These are phyloP conservation scores for Synanceia verrucosa DNA, from an alignment of 2,797 vertebrate genomes.

Conservation along the genomic window DNA sequence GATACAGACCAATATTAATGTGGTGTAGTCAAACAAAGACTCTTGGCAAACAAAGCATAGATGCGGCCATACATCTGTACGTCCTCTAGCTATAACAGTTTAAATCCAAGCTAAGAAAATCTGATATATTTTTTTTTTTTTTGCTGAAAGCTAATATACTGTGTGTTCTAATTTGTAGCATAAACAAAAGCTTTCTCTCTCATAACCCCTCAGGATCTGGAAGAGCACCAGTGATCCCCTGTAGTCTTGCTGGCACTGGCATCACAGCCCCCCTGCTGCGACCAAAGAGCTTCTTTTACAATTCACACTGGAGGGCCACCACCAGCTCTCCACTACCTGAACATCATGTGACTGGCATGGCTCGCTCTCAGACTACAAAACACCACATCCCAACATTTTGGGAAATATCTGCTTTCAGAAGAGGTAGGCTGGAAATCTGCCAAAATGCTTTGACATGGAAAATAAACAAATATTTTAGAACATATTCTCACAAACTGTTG, in stretches of 20 bases:
- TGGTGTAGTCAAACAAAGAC: constrained; percentile 7
- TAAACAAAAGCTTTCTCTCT: constrained; percentile 34
- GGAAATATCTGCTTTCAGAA: constrained; percentile 7
- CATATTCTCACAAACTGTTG: constrained; percentile 17
- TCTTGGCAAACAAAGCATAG: constrained; percentile 24
- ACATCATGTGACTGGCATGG: constrained; percentile 22
- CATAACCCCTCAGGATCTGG: constrained; percentile 34
- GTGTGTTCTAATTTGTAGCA: constrained; percentile 49
- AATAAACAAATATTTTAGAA: constrained; percentile 22
- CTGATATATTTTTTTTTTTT: not conserved
- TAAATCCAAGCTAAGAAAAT: constrained; percentile 13
- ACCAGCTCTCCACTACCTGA: constrained; percentile 26
- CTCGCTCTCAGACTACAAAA: constrained; percentile 20
- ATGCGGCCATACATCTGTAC: constrained; percentile 25
- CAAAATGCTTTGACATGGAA: constrained; percentile 31
- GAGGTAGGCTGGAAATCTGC: constrained; percentile 22
- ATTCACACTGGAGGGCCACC: constrained; percentile 31
- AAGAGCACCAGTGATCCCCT: constrained; percentile 55
- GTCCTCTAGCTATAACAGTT: constrained; percentile 13
- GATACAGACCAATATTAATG: constrained; percentile 19
- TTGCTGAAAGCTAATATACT: not conserved
- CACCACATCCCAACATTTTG: constrained; percentile 32
- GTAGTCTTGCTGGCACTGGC: constrained; percentile 47
- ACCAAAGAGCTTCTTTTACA: constrained; percentile 44
- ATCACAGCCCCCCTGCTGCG: constrained; percentile 49